Evolutionary conservation across 2,888 invertebrate genomes (phyloP).

Genomic region (Pimpla rufipes): DNA sequence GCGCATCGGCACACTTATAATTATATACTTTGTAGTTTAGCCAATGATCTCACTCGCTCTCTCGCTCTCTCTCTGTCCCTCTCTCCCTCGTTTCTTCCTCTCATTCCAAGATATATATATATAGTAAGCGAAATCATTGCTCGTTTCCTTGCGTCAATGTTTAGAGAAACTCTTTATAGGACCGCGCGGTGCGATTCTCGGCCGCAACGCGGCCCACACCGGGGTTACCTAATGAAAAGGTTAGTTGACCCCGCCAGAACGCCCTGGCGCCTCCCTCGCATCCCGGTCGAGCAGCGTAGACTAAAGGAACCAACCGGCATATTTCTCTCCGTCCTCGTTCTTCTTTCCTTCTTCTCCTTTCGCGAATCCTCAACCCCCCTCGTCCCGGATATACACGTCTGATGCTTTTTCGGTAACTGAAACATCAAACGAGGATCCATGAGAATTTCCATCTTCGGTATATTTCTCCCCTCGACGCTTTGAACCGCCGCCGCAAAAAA

Average conservation of each 20-base stretch:
- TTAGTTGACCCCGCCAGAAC: slow-evolving; percentile 84
- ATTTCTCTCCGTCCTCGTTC: slow-evolving; percentile 45
- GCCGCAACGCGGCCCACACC: slow-evolving; percentile 74
- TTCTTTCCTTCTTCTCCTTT: slow-evolving; percentile 35
- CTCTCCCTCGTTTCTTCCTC: slow-evolving; percentile 53
- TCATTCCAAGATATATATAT: slow-evolving; percentile 57
- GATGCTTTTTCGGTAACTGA: slow-evolving; percentile 32
- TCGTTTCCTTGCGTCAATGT: slow-evolving; percentile 83
- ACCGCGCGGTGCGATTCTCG: slow-evolving; percentile 71
- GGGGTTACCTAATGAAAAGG: slow-evolving; percentile 85
- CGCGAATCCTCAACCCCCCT: slow-evolving; percentile 36
- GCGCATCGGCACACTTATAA: slow-evolving; percentile 79
- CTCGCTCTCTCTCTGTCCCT: slow-evolving; percentile 54
- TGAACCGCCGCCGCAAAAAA: background rate
- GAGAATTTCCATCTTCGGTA: slow-evolving; percentile 29
- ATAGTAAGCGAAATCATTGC: slow-evolving; percentile 73
- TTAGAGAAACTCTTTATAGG: slow-evolving; percentile 70
- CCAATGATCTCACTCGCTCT: slow-evolving; percentile 57
- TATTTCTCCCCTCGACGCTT: background rate
- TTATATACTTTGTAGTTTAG: slow-evolving; percentile 81
- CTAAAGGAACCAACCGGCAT: slow-evolving; percentile 52
- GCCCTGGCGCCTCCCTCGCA: slow-evolving; percentile 84
- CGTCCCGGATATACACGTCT: slow-evolving; percentile 24
- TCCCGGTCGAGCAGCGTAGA: slow-evolving; percentile 30
- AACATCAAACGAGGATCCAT: slow-evolving; percentile 45